Conservation (phyloP, 2,113 vertebrate species). For the Saimiri boliviensis region DNA sequence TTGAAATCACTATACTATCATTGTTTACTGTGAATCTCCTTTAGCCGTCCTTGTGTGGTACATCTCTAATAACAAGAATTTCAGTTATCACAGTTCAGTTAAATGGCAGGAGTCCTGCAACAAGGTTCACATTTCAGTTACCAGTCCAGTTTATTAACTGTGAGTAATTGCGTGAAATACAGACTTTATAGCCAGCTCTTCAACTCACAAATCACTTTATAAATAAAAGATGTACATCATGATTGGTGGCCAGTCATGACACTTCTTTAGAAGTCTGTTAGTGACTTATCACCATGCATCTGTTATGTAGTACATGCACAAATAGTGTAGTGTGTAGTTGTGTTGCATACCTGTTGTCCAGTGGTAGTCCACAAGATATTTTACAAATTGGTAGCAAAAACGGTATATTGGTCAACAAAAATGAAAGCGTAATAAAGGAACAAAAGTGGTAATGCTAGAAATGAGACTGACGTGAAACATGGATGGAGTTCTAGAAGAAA, state of each 20-base stretch:
- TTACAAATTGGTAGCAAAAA: neutral
- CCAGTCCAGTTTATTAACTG: neutral
- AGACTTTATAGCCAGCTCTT: neutral
- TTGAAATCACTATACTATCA: neutral
- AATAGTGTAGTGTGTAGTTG: neutral
- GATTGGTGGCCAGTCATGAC: neutral
- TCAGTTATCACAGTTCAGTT: neutral
- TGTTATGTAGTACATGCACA: neutral
- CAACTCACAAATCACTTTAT: neutral
- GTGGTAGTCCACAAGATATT: neutral
- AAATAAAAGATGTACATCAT: neutral
- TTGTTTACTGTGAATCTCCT: neutral
- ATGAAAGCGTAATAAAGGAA: neutral
- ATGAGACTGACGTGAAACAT: neutral
- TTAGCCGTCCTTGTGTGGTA: neutral
- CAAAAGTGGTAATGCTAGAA: neutral
- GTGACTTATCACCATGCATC: neutral
- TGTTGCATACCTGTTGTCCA: neutral
- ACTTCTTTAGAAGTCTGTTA: neutral
- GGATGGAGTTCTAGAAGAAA: neutral
- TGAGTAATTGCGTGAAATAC: neutral
- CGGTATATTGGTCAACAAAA: neutral
- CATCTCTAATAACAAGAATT: neutral
- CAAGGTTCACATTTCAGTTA: neutral
- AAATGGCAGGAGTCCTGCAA: neutral